Percentiles rank a stretch among this genome's conserved stretches.
phyloP scores from a whole-genome alignment of 1,140 invertebrate species.

The Leptinotarsa texana region DNA sequence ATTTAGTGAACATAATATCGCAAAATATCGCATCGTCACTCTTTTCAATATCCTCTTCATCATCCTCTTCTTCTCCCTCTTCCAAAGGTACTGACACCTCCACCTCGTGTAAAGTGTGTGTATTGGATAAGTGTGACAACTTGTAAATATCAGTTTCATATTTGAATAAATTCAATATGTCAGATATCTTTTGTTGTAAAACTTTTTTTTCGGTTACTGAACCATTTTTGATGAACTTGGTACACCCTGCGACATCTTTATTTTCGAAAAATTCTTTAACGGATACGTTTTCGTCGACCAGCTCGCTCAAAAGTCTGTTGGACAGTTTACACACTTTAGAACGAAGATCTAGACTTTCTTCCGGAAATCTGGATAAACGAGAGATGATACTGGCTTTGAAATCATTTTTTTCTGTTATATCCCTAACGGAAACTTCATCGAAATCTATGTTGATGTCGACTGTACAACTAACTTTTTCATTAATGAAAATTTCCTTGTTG shows the following conservation, averaged over 20 bases:
- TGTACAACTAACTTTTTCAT: background rate
- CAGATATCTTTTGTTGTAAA: background rate
- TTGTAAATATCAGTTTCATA: background rate
- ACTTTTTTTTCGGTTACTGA: background rate
- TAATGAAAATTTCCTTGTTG: conserved; percentile 1
- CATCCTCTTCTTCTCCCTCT: background rate
- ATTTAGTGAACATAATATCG: background rate
- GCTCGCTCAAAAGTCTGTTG: background rate
- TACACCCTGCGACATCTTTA: background rate
- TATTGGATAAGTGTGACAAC: background rate
- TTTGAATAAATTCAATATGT: background rate
- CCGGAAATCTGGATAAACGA: background rate
- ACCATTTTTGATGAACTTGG: background rate
- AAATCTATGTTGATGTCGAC: background rate
- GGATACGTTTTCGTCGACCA: background rate
- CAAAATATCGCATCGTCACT: background rate
- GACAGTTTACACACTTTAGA: background rate
- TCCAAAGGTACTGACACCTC: background rate
- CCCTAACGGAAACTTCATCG: background rate
- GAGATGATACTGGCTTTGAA: background rate
- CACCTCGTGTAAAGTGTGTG: background rate
- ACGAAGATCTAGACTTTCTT: background rate
- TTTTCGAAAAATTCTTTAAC: background rate
- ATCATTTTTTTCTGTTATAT: conserved; percentile 1
- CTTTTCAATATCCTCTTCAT: background rate